A percentile compares a stretch with the other conserved stretches of the same genome.
Evolutionary conservation across 2,888 invertebrate species (phyloP).

Genomic region (Drosophila barbarae): DNA sequence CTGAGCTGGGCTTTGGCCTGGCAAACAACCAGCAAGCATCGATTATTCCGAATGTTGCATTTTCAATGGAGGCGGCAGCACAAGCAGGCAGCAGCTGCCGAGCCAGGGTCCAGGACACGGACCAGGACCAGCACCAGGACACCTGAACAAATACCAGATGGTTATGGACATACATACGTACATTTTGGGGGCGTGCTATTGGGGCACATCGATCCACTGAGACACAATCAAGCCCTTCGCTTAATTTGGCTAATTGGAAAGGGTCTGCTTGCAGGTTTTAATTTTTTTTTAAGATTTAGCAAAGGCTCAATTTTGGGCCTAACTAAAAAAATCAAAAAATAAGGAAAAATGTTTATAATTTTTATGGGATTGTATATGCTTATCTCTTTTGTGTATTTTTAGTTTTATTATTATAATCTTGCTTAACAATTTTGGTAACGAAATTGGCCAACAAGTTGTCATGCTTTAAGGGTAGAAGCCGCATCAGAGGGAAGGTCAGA

Average conservation of each 20-base stretch:
- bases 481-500: neutral
- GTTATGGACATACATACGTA: constrained; percentile 7
- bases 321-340: too few relatives aligned
- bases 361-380: too few relatives aligned
- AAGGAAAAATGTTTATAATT: neutral
- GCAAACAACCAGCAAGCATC: constrained; percentile 34
- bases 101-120: neutral
- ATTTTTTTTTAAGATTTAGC: neutral
- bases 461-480: neutral
- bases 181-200: neutral
- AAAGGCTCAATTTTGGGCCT: neutral
- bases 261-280: neutral
- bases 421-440: neutral
- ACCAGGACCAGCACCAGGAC: neutral
- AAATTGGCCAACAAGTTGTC: constrained; percentile 8
- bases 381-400: too few relatives aligned
- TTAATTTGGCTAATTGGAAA: constrained; percentile 12
- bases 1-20: constrained; percentile 15
- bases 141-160: constrained; percentile 22
- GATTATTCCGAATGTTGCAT: constrained; percentile 32
- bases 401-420: neutral
- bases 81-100: neutral
- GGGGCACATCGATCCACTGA: constrained; percentile 7
- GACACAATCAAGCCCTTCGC: constrained; percentile 7
- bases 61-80: neutral